Evolutionary conservation across 2,888 invertebrate genomes (phyloP), one percentile per base, ranked within the genome.

Genomic region (Oxystoma pomonae): DNA sequence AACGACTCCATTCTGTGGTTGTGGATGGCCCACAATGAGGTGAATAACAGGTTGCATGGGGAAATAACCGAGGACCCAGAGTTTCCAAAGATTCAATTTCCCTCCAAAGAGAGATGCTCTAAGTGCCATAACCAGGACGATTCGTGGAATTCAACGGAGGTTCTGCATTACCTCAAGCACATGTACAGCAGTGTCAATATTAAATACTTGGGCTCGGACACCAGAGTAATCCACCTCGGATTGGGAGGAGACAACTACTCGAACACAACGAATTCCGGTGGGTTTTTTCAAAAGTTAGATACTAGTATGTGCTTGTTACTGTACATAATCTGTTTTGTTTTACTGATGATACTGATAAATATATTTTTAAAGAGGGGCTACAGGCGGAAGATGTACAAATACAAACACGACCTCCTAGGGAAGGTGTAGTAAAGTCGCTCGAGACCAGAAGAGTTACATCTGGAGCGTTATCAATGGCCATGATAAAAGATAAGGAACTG

Each of bases 11-110:
- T 97, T 0, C 79, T 97, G 52, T 98, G 97, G 96, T 81, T 98
- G 20, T 98, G 98, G 98, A 84, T 85, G 72, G 91, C 94, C 0
- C 98, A 98, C 77, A 98, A 98, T 78, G 88, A 89, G 79, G 98
- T 95, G 0, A 99, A 99, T 78, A 82, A 88, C 68, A 86, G 98
- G 69, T 82, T 99, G 20, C 85, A 91, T 19, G 92, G 94, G 0
- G 95, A 96, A 78, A 68, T 81, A 1, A 92, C 95, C 1, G 97
- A 98, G 80, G 98, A 99, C 82, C 95, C 97, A 0, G 79, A 85
- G 60, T 88, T 90, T 79, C 95, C 92, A 0, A 99, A 99, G 80
- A 82, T 90, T 63, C 93, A 94, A 78, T 99, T 94, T 78, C 99
- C 99, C 0, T 70, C 88, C 70, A 74, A 78, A 1, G 73, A 78